Evolutionary conservation across 2,113 vertebrate species (phyloP), one percentile per base, ranked within the genome.

Genomic region (Mobula birostris): DNA sequence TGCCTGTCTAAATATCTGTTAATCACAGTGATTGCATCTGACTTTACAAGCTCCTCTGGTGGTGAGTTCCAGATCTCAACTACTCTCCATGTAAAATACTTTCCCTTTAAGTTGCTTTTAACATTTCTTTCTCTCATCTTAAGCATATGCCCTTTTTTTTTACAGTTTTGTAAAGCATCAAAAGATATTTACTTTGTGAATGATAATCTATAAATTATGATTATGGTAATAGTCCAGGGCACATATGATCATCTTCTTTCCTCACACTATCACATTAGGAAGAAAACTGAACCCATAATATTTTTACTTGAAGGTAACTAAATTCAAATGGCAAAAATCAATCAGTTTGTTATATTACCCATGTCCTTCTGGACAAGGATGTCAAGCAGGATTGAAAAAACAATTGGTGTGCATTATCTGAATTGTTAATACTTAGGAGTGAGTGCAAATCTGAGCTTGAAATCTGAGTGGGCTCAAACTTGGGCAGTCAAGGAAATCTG

Each of bases 401-500:
- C 70, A 74, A 93, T 93, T 74, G 40, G 21, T 74, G 5, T 40
- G 70, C 91, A 74, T 93, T 93, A 72, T 56, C 91, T 48, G 91
- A 93, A 74, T 72, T 93, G 91, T 93, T 93, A 76, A 56, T 93
- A 93, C 68, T 93, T 48, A 74, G 70, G 91, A 93, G 24, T 74
- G 68, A 76, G 68, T 76, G 70, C 70, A 72, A 93, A 93, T 74
- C 68, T 93, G 68, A 56, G 40, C 91, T 74, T 93, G 91, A 93
- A 93, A 93, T 66, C 91, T 27, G 91, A 93, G 91, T 48, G 70
- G 70, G 7, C 48, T 56, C 70, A 93, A 93, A 93, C 70, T 56
- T 93, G 91, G 91, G 36, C 68, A 72, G 63, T 48, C 36, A 48
- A 93, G 68, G 90, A 76, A 74, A 93, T 93, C 91, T 48, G 91